Conservation (phyloP, 2,797 vertebrate genomes). For the Enteromius unitaeniatus region DNA sequence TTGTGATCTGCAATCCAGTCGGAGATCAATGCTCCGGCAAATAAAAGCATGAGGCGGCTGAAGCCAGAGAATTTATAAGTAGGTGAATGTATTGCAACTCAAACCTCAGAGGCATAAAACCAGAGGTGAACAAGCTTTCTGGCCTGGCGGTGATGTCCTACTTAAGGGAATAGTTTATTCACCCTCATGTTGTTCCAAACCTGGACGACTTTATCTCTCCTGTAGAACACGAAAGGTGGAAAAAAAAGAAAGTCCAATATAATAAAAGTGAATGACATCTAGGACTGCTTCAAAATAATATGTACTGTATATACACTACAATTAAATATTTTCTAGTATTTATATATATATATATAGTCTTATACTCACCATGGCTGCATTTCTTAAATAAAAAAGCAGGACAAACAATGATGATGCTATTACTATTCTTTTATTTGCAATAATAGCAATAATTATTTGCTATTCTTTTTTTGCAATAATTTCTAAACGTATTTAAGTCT, state of each 20-base stretch:
- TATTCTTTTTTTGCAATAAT: too few species aligned
- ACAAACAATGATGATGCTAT: not conserved
- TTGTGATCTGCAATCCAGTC: slow-evolving; percentile 46
- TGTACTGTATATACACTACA: not conserved
- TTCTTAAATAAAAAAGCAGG: not conserved
- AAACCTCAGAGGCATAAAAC: slow-evolving; percentile 34
- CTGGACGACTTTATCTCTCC: not conserved
- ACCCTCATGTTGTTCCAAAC: slow-evolving; percentile 3
- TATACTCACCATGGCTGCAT: not conserved
- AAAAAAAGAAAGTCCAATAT: not conserved
- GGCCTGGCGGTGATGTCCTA: slow-evolving; percentile 54
- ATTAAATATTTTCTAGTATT: too few species aligned
- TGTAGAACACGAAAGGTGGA: not conserved
- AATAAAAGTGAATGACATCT: not conserved
- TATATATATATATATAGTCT: not conserved
- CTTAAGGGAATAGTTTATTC: slow-evolving; percentile 39
- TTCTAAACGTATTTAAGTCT: not conserved
- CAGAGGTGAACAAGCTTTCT: slow-evolving; percentile 48
- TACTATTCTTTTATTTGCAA: too few species aligned
- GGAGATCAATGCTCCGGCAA: slow-evolving; percentile 47
- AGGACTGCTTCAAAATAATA: not conserved
- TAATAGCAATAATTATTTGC: too few species aligned
- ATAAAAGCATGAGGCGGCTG: slow-evolving; percentile 33
- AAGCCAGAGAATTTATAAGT: slow-evolving; percentile 45
- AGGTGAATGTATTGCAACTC: slow-evolving; percentile 42